Evolutionary conservation across 2,797 vertebrate genomes (phyloP).

Genomic region (Poecile montanus): DNA sequence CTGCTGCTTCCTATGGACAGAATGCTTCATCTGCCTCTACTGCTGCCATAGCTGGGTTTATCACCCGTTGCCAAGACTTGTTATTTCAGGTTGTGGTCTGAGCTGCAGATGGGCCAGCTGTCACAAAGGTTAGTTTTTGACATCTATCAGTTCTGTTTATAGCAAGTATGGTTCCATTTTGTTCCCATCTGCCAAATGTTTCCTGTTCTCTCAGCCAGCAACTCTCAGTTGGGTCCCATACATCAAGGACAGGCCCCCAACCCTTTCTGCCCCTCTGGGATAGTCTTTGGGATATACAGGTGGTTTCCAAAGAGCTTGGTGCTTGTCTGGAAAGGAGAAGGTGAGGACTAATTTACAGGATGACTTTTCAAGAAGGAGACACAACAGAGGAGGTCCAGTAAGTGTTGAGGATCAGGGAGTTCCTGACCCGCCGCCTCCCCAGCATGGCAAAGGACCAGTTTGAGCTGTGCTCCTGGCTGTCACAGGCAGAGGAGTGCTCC

Average conservation of each 20-base stretch:
- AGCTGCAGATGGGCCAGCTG: neutral
- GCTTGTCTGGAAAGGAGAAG: accelerated
- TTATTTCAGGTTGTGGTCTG: neutral
- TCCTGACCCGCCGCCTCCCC: constrained; percentile 77
- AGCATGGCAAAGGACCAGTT: constrained; percentile 82
- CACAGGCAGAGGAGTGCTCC: neutral
- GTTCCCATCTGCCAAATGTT: neutral
- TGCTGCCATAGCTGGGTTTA: neutral
- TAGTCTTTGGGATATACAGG: neutral
- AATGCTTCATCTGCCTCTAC: neutral
- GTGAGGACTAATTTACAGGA: neutral
- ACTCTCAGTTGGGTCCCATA: accelerated
- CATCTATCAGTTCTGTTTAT: neutral
- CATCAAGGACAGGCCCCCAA: accelerated
- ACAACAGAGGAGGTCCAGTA: neutral
- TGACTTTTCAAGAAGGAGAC: neutral
- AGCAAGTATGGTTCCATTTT: neutral
- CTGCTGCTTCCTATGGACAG: neutral
- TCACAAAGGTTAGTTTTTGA: neutral
- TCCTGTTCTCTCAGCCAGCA: neutral
- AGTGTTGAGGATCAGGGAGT: constrained; percentile 76
- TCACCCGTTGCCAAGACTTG: accelerated
- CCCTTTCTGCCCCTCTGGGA: neutral
- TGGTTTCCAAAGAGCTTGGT: neutral
- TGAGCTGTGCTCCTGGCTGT: constrained; percentile 61